Conservation (phyloP, 2,888 invertebrate genomes). For the Troglohyphantes excavatus region DNA sequence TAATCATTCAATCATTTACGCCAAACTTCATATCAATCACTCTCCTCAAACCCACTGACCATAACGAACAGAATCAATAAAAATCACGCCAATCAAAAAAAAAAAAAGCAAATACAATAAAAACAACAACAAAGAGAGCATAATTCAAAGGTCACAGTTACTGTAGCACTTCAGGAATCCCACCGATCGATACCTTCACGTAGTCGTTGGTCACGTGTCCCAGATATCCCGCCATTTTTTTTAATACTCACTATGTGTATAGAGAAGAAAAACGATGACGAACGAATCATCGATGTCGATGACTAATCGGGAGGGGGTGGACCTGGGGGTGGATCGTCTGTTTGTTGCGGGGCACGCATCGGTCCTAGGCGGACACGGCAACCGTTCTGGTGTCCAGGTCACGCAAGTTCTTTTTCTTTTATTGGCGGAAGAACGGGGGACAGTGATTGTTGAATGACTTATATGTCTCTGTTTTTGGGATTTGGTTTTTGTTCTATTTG, state of each 20-base stretch:
- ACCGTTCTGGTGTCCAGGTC: not conserved
- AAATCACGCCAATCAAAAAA: not conserved
- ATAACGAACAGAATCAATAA: not conserved
- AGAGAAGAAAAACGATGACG: slow-evolving; percentile 34
- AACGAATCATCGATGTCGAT: slow-evolving; percentile 42
- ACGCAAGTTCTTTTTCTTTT: slow-evolving; percentile 19
- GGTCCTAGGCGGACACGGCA: not conserved
- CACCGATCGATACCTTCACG: not conserved
- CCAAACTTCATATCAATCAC: too few relatives aligned
- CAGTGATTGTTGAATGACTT: slow-evolving; percentile 22
- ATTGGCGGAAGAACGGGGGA: not conserved
- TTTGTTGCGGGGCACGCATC: not conserved
- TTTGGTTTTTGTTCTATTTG: not conserved
- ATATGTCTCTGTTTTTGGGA: slow-evolving; percentile 15
- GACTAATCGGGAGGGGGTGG: slow-evolving; percentile 28
- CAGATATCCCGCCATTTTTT: not conserved
- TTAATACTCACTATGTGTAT: not conserved
- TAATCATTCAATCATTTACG: too few relatives aligned
- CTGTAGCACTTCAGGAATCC: slow-evolving; percentile 1
- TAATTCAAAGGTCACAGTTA: not conserved
- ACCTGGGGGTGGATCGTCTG: not conserved
- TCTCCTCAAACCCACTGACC: too few relatives aligned
- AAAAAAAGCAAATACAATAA: not conserved
- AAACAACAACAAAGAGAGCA: not conserved
- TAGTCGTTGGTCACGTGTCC: not conserved